Evolutionary conservation across 2,113 vertebrate genomes (phyloP).

Genomic region (Paracyprichromis sp.): DNA sequence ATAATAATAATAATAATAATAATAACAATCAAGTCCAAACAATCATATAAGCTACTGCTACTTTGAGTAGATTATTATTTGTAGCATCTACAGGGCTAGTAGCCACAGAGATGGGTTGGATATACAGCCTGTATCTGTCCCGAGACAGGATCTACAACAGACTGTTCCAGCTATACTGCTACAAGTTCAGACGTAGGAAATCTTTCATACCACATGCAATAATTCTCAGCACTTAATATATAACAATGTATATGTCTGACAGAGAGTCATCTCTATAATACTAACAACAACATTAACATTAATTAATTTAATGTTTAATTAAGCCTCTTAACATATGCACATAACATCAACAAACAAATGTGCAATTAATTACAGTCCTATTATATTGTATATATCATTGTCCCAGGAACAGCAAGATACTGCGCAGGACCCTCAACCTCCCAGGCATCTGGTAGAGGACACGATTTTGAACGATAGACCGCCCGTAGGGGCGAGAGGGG

Average conservation of each 20-base stretch:
- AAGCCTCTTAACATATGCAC: not conserved
- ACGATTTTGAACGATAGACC: not conserved
- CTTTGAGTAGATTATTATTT: not conserved
- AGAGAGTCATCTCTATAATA: not conserved
- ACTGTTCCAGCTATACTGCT: not conserved
- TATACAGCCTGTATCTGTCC: not conserved
- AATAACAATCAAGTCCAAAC: not conserved
- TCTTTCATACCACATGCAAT: not conserved
- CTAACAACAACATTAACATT: not conserved
- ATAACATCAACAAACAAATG: not conserved
- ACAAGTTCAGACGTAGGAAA: not conserved
- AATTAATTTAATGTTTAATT: not conserved
- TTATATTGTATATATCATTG: not conserved
- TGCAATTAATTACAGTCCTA: not conserved
- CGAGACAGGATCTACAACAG: not conserved
- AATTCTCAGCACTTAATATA: not conserved
- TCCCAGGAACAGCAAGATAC: not conserved
- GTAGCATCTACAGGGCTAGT: not conserved
- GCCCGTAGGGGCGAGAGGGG: not conserved
- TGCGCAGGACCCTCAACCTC: not conserved
- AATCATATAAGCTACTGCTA: not conserved
- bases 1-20: not conserved
- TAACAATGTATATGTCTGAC: not conserved
- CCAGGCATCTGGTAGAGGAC: not conserved
- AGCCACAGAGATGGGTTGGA: not conserved